Conservation (phyloP, 92 coral and sea anemone genomes). For the Meandrina meandrites region DNA sequence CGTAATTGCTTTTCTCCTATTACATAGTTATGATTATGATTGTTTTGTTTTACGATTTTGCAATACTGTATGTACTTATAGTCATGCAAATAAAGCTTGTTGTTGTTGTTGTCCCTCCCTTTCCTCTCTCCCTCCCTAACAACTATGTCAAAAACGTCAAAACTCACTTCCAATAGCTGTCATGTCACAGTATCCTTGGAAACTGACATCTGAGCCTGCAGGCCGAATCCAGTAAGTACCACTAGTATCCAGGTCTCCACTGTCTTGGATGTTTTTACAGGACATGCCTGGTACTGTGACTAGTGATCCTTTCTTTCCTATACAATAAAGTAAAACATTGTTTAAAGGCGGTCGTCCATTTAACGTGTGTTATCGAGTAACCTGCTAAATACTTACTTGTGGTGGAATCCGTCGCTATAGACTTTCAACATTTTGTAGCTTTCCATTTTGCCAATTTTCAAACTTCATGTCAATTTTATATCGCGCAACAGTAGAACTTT, state of each 20-base stretch:
- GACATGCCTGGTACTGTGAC: constrained; percentile 40
- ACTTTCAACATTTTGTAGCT: background rate
- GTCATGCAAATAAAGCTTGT: too few species aligned
- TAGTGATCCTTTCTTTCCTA: constrained; percentile 57
- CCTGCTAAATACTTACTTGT: background rate
- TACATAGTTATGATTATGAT: too few species aligned
- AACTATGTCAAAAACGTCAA: background rate
- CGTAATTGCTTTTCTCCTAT: too few species aligned
- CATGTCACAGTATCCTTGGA: constrained; percentile 52
- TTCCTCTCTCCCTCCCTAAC: too few species aligned
- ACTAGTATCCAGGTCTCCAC: constrained; percentile 46
- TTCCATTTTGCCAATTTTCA: background rate
- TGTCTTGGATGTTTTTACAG: constrained; percentile 45
- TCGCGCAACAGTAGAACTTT: too few species aligned
- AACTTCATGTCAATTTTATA: too few species aligned
- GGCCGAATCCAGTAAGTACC: constrained; percentile 59
- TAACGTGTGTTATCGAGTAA: too few species aligned
- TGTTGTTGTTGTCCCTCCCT: too few species aligned
- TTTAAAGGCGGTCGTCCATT: too few species aligned
- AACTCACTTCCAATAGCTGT: constrained; percentile 46
- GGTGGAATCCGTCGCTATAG: too few species aligned
- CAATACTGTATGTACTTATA: too few species aligned
- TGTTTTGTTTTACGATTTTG: too few species aligned
- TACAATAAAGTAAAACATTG: background rate
- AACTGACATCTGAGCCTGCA: constrained; percentile 13